phyloP scores from a whole-genome alignment of 1,140 invertebrate species.

The Drosophila nikananu region DNA sequence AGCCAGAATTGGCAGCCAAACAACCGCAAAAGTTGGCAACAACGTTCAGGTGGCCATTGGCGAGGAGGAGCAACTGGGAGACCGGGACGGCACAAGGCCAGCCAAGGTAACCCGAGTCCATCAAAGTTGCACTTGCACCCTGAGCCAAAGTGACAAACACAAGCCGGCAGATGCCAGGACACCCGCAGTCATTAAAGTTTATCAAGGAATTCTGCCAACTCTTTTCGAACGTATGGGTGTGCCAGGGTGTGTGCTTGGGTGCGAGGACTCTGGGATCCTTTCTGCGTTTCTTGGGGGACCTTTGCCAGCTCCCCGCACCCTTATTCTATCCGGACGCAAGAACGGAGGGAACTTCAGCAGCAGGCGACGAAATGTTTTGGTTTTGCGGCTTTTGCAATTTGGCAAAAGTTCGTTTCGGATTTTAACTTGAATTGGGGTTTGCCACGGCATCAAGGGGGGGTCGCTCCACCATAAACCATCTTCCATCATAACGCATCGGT shows the following conservation, averaged over 20 bases:
- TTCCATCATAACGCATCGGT: constrained; percentile 42
- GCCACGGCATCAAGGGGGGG: constrained; percentile 29
- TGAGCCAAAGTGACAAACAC: constrained; percentile 36
- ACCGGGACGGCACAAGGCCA: constrained; percentile 4
- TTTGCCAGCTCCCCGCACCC: neutral
- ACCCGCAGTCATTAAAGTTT: constrained; percentile 82
- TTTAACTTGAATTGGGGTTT: constrained; percentile 63
- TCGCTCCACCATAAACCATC: constrained; percentile 18
- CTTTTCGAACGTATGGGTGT: constrained; percentile 19
- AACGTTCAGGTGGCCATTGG: constrained; percentile 9
- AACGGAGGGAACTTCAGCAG: constrained; percentile 40
- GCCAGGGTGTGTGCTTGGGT: neutral
- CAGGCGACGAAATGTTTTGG: constrained; percentile 62
- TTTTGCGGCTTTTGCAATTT: constrained; percentile 65
- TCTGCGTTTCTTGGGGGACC: constrained; percentile 33
- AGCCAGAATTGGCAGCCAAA: constrained; percentile 20
- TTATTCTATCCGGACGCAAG: constrained; percentile 6
- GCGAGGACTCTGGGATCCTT: neutral
- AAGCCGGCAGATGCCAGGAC: constrained; percentile 50
- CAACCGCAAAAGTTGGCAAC: constrained; percentile 24
- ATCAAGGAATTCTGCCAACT: constrained; percentile 76
- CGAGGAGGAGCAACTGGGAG: too few relatives aligned
- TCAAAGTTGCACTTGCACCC: constrained; percentile 68
- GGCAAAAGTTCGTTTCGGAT: constrained; percentile 61
- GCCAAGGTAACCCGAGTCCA: constrained; percentile 58